These are phyloP conservation scores for Tinea trinotella DNA, from an alignment of 2,888 invertebrate species.

Conservation along the genomic window DNA sequence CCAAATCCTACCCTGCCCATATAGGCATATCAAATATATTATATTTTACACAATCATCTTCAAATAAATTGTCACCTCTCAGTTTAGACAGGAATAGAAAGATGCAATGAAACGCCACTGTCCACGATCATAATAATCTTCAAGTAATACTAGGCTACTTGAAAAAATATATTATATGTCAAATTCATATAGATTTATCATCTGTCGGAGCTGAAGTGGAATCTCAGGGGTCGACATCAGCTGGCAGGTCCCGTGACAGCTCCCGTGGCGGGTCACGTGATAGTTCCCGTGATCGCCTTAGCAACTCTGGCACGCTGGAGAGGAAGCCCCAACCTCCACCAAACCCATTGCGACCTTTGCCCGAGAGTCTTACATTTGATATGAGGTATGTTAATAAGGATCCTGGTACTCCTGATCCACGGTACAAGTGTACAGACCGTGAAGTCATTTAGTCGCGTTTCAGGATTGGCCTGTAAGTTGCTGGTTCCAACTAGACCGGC, in stretches of 20 bases:
- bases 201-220: slow-evolving; percentile 81
- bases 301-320: slow-evolving; percentile 59
- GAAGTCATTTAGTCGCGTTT: too few relatives aligned
- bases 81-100: too few relatives aligned
- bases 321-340: slow-evolving; percentile 47
- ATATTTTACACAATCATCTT: too few relatives aligned
- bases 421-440: too few relatives aligned
- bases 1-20: too few relatives aligned
- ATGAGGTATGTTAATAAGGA: slow-evolving; percentile 78
- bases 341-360: slow-evolving; percentile 78
- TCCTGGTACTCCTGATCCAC: too few relatives aligned
- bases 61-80: too few relatives aligned
- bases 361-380: slow-evolving; percentile 89
- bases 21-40: too few relatives aligned
- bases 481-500: too few relatives aligned
- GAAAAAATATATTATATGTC: neutral
- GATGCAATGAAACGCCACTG: too few relatives aligned
- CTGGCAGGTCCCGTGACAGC: slow-evolving; percentile 53
- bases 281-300: slow-evolving; percentile 61
- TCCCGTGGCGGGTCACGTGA: slow-evolving; percentile 63
- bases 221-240: slow-evolving; percentile 43
- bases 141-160: neutral
- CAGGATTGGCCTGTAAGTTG: too few relatives aligned
- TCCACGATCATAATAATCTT: too few relatives aligned
- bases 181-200: slow-evolving; percentile 76